Base-by-base conservation (phyloP, 1,140 invertebrate genomes). In the Ceratoteleas bidentatus region DNA sequence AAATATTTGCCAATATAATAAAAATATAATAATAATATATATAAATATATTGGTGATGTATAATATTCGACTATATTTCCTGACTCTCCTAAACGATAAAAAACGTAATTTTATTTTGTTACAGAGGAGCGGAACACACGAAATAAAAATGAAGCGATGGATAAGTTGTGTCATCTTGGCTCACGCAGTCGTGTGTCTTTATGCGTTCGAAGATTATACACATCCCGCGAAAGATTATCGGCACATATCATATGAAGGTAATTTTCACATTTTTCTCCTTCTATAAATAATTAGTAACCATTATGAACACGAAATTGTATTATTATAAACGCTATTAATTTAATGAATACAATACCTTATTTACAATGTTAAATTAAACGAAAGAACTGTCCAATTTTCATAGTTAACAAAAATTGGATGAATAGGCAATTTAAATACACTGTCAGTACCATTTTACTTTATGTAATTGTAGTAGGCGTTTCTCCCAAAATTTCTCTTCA, bases 91-190 rank as follows among this genome's bases (percentile, higher is more conserved):
- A 24, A 24, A 24, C 4, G 1, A 40, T 40, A 40, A 3, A 40
- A 8, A 40, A 10, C 6, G 38, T 10, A 40, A 10, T 57, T 57
- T 68, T 38, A 32, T 70, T 53, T 61, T 1, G 43, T 70, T 70
- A 2, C 49, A 70, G 68, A 70, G 33, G 38, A 43, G 33, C 14
- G 60, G 65, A 68, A 43, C 13, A 68, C 47, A 50, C 38, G 52
- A 47, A 43, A 60, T 15, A 43, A 70, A 70, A 70, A 70, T 70
- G 68, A 16, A 53, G 68, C 68, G 45, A 47, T 61, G 68, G 68
- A 70, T 70, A 50, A 45, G 34, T 70, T 61, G 56, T 50, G 13
- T 70, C 36, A 36, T 70, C 38, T 36, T 61, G 56, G 14, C 34
- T 52, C 49, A 52, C 6, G 11, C 14, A 16, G 10, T 57, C 10